phyloP scores from a whole-genome alignment of 2,888 invertebrate species.

The Stenodema calcarata region DNA sequence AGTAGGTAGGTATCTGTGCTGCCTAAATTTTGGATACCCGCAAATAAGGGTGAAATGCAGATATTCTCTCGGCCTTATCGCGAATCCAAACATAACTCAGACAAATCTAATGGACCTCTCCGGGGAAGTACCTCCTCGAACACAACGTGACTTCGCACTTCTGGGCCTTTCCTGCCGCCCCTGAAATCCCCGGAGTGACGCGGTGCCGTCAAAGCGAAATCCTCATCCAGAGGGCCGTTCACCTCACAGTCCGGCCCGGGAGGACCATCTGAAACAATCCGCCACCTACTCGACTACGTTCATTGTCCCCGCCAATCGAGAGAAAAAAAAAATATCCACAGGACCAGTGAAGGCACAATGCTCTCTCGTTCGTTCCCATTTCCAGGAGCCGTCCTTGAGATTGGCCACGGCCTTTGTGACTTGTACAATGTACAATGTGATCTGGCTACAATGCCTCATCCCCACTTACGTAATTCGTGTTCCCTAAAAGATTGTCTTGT shows the following conservation, averaged over 20 bases:
- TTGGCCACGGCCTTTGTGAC: slow-evolving; percentile 7
- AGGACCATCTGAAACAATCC: background rate
- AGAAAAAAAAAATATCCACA: background rate
- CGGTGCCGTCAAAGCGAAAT: background rate
- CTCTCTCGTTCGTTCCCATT: slow-evolving; percentile 5
- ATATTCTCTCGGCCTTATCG: no score
- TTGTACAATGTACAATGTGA: slow-evolving; percentile 1
- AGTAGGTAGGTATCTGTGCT: no score
- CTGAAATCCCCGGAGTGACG: no score
- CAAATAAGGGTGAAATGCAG: no score
- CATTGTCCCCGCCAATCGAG: background rate
- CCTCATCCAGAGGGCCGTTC: background rate
- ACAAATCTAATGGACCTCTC: no score
- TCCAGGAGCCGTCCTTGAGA: slow-evolving; percentile 2
- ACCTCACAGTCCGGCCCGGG: background rate
- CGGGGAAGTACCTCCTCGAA: no score
- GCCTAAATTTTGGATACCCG: no score
- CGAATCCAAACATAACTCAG: no score
- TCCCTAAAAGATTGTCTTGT: slow-evolving; percentile 7
- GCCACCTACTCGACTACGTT: background rate
- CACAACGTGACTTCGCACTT: no score
- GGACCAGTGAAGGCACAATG: background rate
- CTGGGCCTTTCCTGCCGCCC: no score
- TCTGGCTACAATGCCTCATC: background rate
- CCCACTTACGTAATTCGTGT: background rate